A percentile compares a stretch with the other conserved stretches of the same genome.
These are phyloP conservation scores for Vanacampus margaritifer DNA, from an alignment of 2,113 vertebrate species.

Conservation along the genomic window DNA sequence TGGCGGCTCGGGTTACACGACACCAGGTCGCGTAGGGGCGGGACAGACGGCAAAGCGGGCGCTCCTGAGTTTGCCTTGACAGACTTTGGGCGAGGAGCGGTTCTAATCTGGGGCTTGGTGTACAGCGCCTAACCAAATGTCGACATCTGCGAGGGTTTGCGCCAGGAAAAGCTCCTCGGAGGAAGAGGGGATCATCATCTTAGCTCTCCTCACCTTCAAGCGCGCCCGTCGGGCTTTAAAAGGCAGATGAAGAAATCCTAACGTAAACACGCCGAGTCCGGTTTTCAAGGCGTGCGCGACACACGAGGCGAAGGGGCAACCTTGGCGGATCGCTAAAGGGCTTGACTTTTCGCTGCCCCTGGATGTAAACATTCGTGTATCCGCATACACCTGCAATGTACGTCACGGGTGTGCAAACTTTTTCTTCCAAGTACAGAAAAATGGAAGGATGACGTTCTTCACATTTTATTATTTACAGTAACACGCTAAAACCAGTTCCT, in stretches of 20 bases:
- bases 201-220: constrained; percentile 71
- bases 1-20: neutral
- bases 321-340: constrained; percentile 58
- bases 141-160: constrained; percentile 75
- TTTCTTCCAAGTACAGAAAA: too few relatives aligned
- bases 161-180: constrained; percentile 71
- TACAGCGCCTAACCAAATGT: constrained; percentile 75
- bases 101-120: constrained; percentile 71
- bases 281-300: constrained; percentile 69
- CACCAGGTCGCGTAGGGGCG: neutral
- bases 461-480: constrained; percentile 18
- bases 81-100: constrained; percentile 61
- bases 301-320: constrained; percentile 62
- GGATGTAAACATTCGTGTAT: constrained; percentile 68
- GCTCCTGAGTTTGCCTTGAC: constrained; percentile 64
- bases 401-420: too few relatives aligned
- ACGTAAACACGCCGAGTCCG: constrained; percentile 73
- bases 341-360: constrained; percentile 53
- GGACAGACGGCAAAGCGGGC: constrained; percentile 57
- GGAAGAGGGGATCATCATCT: constrained; percentile 71
- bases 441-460: neutral
- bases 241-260: constrained; percentile 71
- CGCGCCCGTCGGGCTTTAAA: constrained; percentile 68
- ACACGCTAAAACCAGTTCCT: neutral
- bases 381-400: constrained; percentile 42